These are phyloP conservation scores for Tachysurus fulvidraco DNA, from an alignment of 2,113 vertebrate genomes.

Conservation along the genomic window DNA sequence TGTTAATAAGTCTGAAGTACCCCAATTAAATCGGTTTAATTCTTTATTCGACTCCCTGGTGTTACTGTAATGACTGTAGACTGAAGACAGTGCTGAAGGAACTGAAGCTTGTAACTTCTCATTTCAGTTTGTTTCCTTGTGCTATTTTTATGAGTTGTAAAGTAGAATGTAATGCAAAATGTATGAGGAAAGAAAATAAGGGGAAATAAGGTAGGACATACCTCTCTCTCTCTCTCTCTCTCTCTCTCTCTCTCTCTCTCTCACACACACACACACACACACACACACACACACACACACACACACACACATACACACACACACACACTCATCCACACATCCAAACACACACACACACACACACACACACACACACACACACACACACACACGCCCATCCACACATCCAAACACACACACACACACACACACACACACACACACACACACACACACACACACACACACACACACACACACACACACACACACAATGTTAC, in stretches of 20 bases:
- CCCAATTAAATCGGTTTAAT: conserved; percentile 8
- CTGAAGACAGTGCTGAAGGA: not conserved
- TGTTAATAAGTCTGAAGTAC: not conserved
- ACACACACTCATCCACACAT: too few species aligned
- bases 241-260: too few species aligned
- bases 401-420: too few species aligned
- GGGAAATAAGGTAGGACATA: not conserved
- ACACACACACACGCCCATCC: too few species aligned
- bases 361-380: too few species aligned
- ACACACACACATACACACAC: too few species aligned
- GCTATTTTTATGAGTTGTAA: not conserved
- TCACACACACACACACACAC: too few species aligned
- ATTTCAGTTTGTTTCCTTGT: not conserved
- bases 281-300: too few species aligned
- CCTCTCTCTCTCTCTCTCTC: not conserved
- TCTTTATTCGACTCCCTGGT: not conserved
- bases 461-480: not conserved
- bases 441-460: not conserved
- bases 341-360: too few species aligned
- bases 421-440: too few species aligned
- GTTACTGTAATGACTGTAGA: not conserved
- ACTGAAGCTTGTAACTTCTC: not conserved
- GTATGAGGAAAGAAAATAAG: not conserved
- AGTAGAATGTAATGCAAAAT: not conserved
- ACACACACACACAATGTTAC: not conserved